A percentile compares a stretch with the other conserved stretches of the same genome.
Evolutionary conservation across 2,888 invertebrate species (phyloP).

Genomic region (Achlya flavicornis): DNA sequence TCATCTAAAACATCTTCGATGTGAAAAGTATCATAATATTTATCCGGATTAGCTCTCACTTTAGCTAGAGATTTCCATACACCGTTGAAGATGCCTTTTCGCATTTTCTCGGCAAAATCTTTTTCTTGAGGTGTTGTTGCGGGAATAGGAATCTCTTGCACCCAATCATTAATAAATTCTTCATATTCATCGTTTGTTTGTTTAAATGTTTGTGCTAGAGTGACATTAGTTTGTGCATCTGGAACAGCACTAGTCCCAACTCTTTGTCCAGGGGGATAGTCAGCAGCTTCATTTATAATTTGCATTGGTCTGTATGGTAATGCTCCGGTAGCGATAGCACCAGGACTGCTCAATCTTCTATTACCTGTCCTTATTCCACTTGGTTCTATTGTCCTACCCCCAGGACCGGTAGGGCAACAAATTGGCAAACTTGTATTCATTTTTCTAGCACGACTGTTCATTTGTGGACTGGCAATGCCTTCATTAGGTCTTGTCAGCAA

Average conservation of each 20-base stretch:
- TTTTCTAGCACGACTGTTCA: not conserved
- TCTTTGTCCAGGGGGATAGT: not conserved
- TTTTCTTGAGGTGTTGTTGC: slow-evolving; percentile 34
- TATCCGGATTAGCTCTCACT: slow-evolving; percentile 52
- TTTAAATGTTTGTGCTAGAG: slow-evolving; percentile 27
- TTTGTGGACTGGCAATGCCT: not conserved
- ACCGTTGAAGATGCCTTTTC: slow-evolving; percentile 55
- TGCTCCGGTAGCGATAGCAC: slow-evolving; percentile 5
- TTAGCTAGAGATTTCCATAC: slow-evolving; percentile 59
- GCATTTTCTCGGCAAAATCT: slow-evolving; percentile 41
- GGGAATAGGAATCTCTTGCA: slow-evolving; percentile 52
- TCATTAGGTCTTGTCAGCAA: slow-evolving; percentile 18
- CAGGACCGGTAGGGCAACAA: slow-evolving; percentile 10
- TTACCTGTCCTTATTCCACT: not conserved
- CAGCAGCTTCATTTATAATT: not conserved
- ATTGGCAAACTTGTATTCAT: slow-evolving; percentile 12
- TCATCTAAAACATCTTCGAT: slow-evolving; percentile 63
- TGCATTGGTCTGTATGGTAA: slow-evolving; percentile 1
- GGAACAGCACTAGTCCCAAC: not conserved
- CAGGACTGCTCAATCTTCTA: slow-evolving; percentile 14
- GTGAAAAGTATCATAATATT: slow-evolving; percentile 49
- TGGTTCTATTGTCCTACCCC: slow-evolving; percentile 9
- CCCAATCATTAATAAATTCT: slow-evolving; percentile 54
- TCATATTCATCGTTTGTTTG: slow-evolving; percentile 50
- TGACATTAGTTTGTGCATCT: not conserved